Evolutionary conservation across 2,113 vertebrate genomes (phyloP).

Genomic region (Pogonocichla stellata): DNA sequence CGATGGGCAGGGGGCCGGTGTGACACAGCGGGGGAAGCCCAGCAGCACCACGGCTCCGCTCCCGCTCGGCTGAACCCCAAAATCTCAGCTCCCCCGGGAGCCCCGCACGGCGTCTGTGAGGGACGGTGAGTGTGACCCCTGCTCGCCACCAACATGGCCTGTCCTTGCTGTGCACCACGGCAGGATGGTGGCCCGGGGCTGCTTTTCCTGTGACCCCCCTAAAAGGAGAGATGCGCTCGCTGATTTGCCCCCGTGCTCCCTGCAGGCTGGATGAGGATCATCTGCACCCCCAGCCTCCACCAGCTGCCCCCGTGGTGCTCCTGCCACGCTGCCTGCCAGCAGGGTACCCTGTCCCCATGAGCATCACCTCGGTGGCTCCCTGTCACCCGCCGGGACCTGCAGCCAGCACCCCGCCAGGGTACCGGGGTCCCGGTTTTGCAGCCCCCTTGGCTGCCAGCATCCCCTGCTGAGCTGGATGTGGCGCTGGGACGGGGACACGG

Average conservation of each 20-base stretch:
- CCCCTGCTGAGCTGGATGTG: neutral
- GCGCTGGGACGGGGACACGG: neutral
- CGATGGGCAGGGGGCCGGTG: neutral
- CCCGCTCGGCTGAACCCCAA: neutral
- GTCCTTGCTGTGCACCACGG: too few species aligned
- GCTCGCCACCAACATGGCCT: neutral
- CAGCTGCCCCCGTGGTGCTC: neutral
- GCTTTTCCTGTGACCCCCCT: neutral
- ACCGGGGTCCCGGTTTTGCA: neutral
- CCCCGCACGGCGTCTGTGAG: neutral
- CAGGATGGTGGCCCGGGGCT: neutral
- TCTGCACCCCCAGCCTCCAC: neutral
- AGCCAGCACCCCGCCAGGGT: fast-evolving
- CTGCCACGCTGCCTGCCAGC: neutral
- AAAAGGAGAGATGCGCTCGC: fast-evolving
- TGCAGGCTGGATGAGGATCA: neutral
- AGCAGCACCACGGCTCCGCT: neutral
- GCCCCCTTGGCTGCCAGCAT: neutral
- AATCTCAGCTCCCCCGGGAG: neutral
- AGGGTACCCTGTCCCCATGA: neutral
- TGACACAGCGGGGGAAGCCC: neutral
- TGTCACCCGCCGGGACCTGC: neutral
- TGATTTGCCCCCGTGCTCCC: neutral
- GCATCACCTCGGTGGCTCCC: neutral
- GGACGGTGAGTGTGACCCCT: neutral